A percentile compares a stretch with the other conserved stretches of the same genome.
Evolutionary conservation across 2,888 invertebrate species (phyloP).

Genomic region (Polydrusus cervinus): DNA sequence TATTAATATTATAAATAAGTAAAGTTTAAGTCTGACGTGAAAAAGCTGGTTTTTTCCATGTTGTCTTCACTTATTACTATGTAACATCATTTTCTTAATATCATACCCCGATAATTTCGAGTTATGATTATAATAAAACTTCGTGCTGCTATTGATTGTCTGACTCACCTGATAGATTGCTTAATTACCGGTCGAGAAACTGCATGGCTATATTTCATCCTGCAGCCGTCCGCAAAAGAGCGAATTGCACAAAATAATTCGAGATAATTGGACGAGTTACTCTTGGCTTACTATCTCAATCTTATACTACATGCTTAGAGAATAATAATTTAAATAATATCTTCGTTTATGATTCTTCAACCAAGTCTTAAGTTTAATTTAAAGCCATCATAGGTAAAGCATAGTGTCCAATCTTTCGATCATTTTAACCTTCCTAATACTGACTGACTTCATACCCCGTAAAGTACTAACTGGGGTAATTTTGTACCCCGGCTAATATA

Average conservation of each 20-base stretch:
- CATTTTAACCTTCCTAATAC: too few species aligned
- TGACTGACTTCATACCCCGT: too few species aligned
- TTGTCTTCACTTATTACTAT: too few species aligned
- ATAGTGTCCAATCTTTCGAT: too few species aligned
- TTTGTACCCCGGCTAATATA: too few species aligned
- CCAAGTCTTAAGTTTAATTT: too few species aligned
- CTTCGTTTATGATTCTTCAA: too few species aligned
- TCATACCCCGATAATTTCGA: conserved; percentile 32
- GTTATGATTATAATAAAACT: conserved; percentile 41
- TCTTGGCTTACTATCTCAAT: conserved; percentile 47
- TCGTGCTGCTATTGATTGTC: conserved; percentile 52
- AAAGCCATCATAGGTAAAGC: too few species aligned
- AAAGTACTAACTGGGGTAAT: too few species aligned
- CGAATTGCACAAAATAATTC: conserved; percentile 68
- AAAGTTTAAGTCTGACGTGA: too few species aligned
- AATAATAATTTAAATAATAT: neutral
- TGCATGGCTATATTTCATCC: conserved; percentile 67
- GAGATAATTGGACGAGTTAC: conserved; percentile 68
- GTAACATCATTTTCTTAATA: neutral
- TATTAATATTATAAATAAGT: too few species aligned
- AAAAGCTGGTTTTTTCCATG: too few species aligned
- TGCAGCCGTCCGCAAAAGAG: conserved; percentile 58
- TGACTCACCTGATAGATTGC: conserved; percentile 69
- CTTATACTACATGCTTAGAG: neutral
- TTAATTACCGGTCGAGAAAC: conserved; percentile 68